phyloP scores from a whole-genome alignment of 2,113 vertebrate genomes.

The Prolemur simus region DNA sequence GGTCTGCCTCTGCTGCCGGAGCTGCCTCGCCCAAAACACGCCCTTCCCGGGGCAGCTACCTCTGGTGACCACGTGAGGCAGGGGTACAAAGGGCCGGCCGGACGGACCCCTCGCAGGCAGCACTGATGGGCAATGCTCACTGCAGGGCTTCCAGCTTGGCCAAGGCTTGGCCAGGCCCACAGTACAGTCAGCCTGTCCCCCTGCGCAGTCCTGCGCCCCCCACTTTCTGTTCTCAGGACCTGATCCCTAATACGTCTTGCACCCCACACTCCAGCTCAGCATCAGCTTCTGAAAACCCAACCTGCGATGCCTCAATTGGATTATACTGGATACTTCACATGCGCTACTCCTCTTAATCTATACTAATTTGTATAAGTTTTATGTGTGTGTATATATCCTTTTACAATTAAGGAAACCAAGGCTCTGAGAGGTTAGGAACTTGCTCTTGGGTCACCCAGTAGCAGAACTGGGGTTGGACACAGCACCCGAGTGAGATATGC shows the following conservation, averaged over 20 bases:
- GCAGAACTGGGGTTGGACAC: neutral
- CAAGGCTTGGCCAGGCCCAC: rapidly evolving
- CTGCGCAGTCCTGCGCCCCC: neutral
- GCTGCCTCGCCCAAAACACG: rapidly evolving
- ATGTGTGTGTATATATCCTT: neutral
- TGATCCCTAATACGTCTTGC: neutral
- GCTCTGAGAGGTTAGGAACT: neutral
- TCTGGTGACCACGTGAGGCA: neutral
- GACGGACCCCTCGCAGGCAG: no score
- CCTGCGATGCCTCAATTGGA: neutral
- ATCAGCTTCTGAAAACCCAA: constrained; percentile 16
- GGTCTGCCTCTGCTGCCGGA: neutral
- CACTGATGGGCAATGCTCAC: rapidly evolving
- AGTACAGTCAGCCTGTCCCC: neutral
- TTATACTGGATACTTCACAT: neutral
- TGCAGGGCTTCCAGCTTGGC: rapidly evolving
- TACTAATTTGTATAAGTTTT: neutral
- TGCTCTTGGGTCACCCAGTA: neutral
- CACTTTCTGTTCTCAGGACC: neutral
- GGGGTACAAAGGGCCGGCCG: rapidly evolving
- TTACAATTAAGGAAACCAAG: neutral
- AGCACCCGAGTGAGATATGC: no score
- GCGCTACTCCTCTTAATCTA: neutral
- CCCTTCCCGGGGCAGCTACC: neutral
- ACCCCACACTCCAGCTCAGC: neutral